Base-by-base conservation (phyloP, 2,888 invertebrate genomes). In the Hipparchia semele region DNA sequence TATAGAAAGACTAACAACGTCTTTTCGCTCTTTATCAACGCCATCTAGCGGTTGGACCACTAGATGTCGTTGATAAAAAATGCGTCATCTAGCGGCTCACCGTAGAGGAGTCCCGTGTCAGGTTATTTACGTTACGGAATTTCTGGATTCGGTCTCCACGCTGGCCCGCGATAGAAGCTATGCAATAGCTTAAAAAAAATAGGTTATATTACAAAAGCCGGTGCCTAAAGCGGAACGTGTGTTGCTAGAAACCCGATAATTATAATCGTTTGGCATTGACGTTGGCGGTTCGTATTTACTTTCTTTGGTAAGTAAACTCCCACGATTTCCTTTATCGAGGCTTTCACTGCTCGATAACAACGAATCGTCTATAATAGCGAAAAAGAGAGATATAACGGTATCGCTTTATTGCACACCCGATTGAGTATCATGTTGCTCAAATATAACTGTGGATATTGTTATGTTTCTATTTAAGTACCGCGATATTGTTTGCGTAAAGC, bases 301-400 rank as follows among this genome's bases (percentile, higher is more conserved):
- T 91, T 92, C 90, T 85, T 90, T 85, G 80, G 72, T 73, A 81
- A 82, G 81, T 71, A 76, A 79, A 82, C 85, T 93, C 92, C 89
- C 92, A 93, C 92, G 92, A 91, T 92, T 91, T 91, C 88, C 89
- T 88, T 84, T 86, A 90, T 90, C 84, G 84, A 85, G 81, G 89
- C 90, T 90, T 91, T 92, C 92, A 87, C 88, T 85, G 82, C 77
- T 79, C 86, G 87, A 89, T 90, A 90, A 90, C 83, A 90, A 87
- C 83, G 83, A 85, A 89, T 85, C 84, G 83, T 84, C 86, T 84
- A 85, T 87, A 86, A 89, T 84, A 79, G 83, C 80, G 83, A 73
- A 80, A 77, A 73, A 75, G 70, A 64, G 68, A 71, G 59, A 72
- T 72, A 58, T 58, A 58, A 68, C 62, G 72, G 69, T 64, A 71